Evolutionary conservation across 2,797 vertebrate species (phyloP).

Genomic region (Sphenopsis melanotis): DNA sequence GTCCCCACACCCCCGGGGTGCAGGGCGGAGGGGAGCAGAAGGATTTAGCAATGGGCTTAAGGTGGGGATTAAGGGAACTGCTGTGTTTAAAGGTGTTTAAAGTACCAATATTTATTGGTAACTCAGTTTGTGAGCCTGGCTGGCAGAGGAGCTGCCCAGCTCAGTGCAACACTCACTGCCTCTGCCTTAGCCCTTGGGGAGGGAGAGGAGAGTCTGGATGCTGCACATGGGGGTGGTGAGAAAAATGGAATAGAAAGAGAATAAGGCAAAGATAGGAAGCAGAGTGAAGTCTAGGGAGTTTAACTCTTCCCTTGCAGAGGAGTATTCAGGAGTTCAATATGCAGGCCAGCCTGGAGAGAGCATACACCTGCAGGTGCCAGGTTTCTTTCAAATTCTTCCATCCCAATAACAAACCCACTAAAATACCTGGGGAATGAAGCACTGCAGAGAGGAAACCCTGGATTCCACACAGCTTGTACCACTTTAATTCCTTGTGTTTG

Average conservation of each 20-base stretch:
- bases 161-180: fast-evolving
- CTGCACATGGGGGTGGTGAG: neutral
- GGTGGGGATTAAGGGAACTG: neutral
- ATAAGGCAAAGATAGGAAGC: neutral
- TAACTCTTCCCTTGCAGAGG: neutral
- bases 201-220: neutral
- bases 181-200: neutral
- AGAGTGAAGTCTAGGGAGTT: neutral
- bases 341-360: neutral
- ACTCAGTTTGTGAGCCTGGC: neutral
- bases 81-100: neutral
- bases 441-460: neutral
- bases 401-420: fast-evolving
- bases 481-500: neutral
- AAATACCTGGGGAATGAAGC: neutral
- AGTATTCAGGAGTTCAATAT: neutral
- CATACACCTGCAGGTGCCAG: fast-evolving
- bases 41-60: neutral
- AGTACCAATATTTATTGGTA: neutral
- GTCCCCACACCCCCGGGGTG: fast-evolving
- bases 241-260: neutral
- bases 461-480: neutral
- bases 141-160: neutral
- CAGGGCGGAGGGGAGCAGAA: neutral
- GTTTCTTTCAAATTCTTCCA: neutral